Evolutionary conservation across 1,140 invertebrate species (phyloP), one percentile per base, ranked within the genome.

Genomic region (Trachymyrmex cornetzi): DNA sequence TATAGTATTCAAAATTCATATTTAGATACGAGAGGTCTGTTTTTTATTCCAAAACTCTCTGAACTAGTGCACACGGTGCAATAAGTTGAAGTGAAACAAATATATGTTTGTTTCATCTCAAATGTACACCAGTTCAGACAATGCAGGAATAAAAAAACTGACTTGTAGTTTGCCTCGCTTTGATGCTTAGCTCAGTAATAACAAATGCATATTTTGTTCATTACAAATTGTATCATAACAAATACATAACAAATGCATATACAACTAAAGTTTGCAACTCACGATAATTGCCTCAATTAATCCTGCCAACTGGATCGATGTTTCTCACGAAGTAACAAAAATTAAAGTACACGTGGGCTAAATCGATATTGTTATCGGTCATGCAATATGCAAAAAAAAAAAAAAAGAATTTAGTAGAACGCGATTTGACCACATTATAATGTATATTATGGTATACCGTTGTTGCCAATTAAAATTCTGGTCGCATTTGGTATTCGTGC

Each of bases 401-500:
- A 44, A 53, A 55, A 72, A 44, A 24, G 22, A 38, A 57, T 71
- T n/a, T 53, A 9, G 2, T 59, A 12, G 48, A 72, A 67, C 14
- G n/a, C 30, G 61, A 53, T 48, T 24, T 38, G 22, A 44, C 4
- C 24, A 34, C 6, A 9, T 59, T 24, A 1, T 30, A 22, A 6
- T 44, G 34, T 34, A 34, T 34, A 34, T 34, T 34, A 34, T 5
- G 30, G 30, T 34, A 34, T 34, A 34, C 30, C 30, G 30, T 34
- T 4, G 34, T 24, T 24, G 22, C 14, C 34, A 24, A 59, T 89
- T 86, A 77, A 81, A 86, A 79, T 85, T 85, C 79, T 64, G 44
- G 48, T 48, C 67, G 44, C 61, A 55, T 79, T 61, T 24, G 71
- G 53, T 72, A 72, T 72, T 66, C 77, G 48, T 55, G 9, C 27